phyloP scores from a whole-genome alignment of 1,140 invertebrate genomes.

The Geopemphigus sp. region DNA sequence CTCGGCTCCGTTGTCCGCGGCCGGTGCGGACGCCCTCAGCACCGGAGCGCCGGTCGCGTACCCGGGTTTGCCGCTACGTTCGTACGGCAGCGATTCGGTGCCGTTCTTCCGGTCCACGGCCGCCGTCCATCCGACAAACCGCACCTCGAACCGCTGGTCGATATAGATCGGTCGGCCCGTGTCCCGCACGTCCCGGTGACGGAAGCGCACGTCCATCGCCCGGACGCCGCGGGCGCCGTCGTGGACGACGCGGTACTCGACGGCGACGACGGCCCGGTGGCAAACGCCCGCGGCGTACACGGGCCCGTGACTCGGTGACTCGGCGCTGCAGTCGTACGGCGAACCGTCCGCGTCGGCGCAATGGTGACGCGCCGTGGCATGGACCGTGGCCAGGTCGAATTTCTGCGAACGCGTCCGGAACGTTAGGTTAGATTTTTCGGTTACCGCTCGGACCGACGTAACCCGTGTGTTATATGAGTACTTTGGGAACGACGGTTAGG shows the following conservation, averaged over 20 bases:
- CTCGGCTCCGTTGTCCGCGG: background rate
- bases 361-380: background rate
- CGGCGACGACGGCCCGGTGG: constrained; percentile 55
- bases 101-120: too few species aligned
- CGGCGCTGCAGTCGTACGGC: background rate
- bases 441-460: too few species aligned
- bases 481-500: too few species aligned
- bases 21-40: constrained; percentile 41
- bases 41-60: constrained; percentile 66
- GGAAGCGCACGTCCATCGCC: constrained; percentile 54
- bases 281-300: constrained; percentile 1
- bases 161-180: constrained; percentile 51
- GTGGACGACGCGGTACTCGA: constrained; percentile 61
- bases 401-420: too few species aligned
- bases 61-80: constrained; percentile 68
- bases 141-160: constrained; percentile 59
- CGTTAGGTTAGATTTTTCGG: too few species aligned
- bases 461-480: too few species aligned
- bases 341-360: background rate
- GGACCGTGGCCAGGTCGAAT: background rate
- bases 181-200: background rate
- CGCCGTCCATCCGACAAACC: too few species aligned
- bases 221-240: constrained; percentile 62
- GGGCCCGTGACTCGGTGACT: background rate
- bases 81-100: too few species aligned